Evolutionary conservation across 2,113 vertebrate species (phyloP).

Genomic region (Ranitomeya variabilis): DNA sequence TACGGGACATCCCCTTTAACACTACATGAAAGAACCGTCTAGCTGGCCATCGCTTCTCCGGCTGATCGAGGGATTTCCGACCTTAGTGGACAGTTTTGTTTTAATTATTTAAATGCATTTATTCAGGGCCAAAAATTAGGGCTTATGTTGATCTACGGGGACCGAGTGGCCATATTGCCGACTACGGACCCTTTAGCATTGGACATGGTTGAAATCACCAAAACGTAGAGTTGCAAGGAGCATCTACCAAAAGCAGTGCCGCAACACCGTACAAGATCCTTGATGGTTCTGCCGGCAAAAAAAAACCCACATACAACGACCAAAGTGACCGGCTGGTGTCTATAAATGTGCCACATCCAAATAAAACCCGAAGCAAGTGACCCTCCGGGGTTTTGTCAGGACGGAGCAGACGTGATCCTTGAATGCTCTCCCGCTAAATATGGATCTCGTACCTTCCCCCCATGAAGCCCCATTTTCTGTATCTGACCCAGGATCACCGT

Average conservation of each 20-base stretch:
- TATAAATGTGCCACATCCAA: too few relatives aligned
- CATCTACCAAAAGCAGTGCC: background rate
- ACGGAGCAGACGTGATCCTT: background rate
- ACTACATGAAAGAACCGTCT: too few relatives aligned
- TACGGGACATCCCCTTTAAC: too few relatives aligned
- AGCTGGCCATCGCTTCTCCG: too few relatives aligned
- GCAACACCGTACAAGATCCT: too few relatives aligned
- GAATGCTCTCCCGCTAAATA: background rate
- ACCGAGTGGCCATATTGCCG: background rate
- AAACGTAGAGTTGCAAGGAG: background rate
- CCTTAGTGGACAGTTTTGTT: too few relatives aligned
- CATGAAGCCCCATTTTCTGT: too few relatives aligned
- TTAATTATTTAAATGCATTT: too few relatives aligned
- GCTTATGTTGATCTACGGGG: background rate
- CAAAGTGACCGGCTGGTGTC: too few relatives aligned
- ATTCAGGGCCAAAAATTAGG: too few relatives aligned
- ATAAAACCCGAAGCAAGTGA: background rate
- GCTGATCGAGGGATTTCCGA: too few relatives aligned
- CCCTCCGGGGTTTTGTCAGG: background rate
- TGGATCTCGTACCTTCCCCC: background rate
- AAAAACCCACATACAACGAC: background rate
- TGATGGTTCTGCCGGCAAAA: background rate
- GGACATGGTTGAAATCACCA: background rate
- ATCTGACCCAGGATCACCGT: background rate
- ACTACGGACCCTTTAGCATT: background rate